Base-by-base conservation (phyloP, 2,888 invertebrate genomes). In the Tenthredo scrophulariae region DNA sequence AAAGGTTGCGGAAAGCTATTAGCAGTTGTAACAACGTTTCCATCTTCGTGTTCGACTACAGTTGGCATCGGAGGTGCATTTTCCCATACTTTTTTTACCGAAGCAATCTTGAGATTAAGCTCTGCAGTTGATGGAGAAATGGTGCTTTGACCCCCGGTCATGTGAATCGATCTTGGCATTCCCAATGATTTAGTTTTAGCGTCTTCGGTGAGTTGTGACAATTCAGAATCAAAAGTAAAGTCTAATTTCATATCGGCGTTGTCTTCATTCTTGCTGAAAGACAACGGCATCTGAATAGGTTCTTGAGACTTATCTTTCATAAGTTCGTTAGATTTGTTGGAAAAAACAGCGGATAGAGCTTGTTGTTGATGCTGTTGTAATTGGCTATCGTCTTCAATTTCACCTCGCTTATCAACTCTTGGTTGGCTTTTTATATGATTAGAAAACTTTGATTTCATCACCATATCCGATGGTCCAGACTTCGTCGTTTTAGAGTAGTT, bases 91-190 rank as follows among this genome's bases (percentile, higher is more conserved):
- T 97, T 97, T 93, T 98, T 98, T 72, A 98, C 98, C 87, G 98
- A 97, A 58, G 98, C 98, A 89, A 98, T 98, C 94, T 98, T 98
- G 94, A 97, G 96, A 94, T 98, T 98, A 88, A 98, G 95, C 93
- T 98, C 98, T 62, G 98, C 98, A 62, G 98, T 97, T 87, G 97
- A 96, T 26, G 96, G 96, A 15, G 97, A 97, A 89, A 97, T 97
- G 13, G 96, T 96, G 89, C 95, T 97, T 84, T 96, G 96, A 37
- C 95, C 95, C 75, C 96, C 95, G 91, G 94, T 93, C 88, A 95
- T 94, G 87, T 96, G 95, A 88, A 96, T 96, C 0, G 95, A 94
- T 85, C 94, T 93, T n/a, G 96, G 94, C 89, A 96, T 96, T 94
- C 92, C 93, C 80, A 94, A 90, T 88, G 93, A 94, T 88, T 95